Evolutionary conservation across 2,113 vertebrate genomes (phyloP).

Genomic region (Montifringilla adamsi): DNA sequence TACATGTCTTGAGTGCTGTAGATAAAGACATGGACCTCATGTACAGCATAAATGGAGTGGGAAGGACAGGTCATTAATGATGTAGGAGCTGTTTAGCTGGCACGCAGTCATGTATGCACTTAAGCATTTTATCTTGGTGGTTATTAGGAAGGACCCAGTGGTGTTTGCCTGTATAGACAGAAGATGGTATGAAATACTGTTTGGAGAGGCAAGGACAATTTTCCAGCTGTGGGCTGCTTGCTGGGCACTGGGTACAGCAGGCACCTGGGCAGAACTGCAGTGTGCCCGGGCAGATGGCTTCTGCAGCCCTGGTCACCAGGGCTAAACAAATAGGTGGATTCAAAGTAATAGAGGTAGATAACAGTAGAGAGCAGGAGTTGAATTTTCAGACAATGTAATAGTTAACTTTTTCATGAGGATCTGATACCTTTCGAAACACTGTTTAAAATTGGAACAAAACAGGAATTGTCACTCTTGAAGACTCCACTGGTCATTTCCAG

Average conservation of each 20-base stretch:
- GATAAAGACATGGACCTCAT: background rate
- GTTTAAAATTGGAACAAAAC: background rate
- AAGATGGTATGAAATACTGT: background rate
- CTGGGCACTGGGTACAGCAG: accelerated
- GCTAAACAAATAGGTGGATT: background rate
- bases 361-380: background rate
- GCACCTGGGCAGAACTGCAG: background rate
- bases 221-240: background rate
- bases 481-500: background rate
- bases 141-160: background rate
- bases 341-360: background rate
- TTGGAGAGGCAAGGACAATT: background rate
- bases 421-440: background rate
- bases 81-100: background rate
- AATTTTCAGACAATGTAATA: background rate
- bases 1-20: background rate
- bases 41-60: background rate
- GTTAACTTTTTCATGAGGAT: background rate
- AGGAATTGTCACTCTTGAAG: background rate
- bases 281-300: accelerated
- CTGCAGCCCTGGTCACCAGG: background rate
- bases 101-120: background rate
- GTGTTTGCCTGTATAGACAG: background rate
- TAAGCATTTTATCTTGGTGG: background rate
- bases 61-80: background rate